Percentiles rank a stretch among this genome's conserved stretches.
Evolutionary conservation across 1,140 invertebrate species (phyloP).

Genomic region (Hycleus cichorii): DNA sequence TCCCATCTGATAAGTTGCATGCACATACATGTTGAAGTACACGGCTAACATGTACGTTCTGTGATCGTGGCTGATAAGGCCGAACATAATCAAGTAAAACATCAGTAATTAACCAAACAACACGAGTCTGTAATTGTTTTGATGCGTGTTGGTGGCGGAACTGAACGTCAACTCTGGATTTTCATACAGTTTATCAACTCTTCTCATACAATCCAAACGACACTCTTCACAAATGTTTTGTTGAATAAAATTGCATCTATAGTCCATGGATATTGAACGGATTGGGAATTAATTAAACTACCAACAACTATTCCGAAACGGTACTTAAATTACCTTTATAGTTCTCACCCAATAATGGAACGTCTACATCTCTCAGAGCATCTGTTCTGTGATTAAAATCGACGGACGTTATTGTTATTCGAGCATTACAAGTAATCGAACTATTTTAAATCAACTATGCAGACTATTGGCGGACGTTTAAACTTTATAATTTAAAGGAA

Average conservation of each 20-base stretch:
- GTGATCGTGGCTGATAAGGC: slow-evolving; percentile 28
- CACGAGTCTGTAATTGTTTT: slow-evolving; percentile 30
- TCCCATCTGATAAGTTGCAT: slow-evolving; percentile 21
- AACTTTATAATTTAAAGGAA: too few relatives aligned
- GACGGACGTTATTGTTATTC: slow-evolving; percentile 23
- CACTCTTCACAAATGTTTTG: too few relatives aligned
- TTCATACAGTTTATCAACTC: too few relatives aligned
- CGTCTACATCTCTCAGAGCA: slow-evolving; percentile 20
- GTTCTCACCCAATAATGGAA: slow-evolving; percentile 20
- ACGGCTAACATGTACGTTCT: too few relatives aligned
- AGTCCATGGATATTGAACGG: too few relatives aligned
- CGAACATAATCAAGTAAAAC: slow-evolving; percentile 27
- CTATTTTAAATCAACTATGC: slow-evolving; percentile 24
- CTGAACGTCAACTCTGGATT: too few relatives aligned
- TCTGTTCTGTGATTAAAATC: slow-evolving; percentile 27
- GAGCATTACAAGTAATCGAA: slow-evolving; percentile 20
- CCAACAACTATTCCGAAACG: neutral
- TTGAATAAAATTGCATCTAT: too few relatives aligned
- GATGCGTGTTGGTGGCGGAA: slow-evolving; percentile 21
- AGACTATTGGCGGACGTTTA: neutral
- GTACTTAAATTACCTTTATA: slow-evolving; percentile 13
- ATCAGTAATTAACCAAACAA: slow-evolving; percentile 30
- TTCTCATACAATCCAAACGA: too few relatives aligned
- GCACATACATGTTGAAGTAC: slow-evolving; percentile 5
- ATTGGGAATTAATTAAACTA: slow-evolving; percentile 10